Percentiles rank a stretch among this genome's conserved stretches.
Conservation (phyloP, 2,888 invertebrate genomes). For the Pimpla rufipes region DNA sequence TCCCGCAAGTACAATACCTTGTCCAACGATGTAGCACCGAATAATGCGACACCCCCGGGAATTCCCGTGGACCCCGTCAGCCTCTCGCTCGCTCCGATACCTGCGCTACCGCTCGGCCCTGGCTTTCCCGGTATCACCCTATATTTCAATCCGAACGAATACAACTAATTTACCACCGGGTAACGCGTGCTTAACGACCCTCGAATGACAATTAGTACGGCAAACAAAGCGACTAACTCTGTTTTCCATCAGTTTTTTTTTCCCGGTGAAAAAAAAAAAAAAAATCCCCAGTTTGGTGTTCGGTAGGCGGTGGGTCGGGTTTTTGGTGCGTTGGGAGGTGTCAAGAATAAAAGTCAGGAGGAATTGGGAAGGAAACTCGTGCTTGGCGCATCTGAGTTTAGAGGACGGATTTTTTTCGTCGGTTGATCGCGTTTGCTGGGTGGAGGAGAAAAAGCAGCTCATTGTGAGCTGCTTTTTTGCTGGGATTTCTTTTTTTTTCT, state of each 20-base stretch:
- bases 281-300: too few species aligned
- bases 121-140: background rate
- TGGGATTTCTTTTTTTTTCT: slow-evolving; percentile 30
- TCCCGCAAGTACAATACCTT: slow-evolving; percentile 65
- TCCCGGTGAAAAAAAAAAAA: background rate
- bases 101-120: background rate
- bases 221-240: background rate
- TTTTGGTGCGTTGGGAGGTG: too few species aligned
- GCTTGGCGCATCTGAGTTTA: background rate
- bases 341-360: too few species aligned
- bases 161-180: slow-evolving; percentile 10
- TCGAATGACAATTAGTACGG: slow-evolving; percentile 9
- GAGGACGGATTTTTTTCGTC: background rate
- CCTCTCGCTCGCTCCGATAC: background rate
- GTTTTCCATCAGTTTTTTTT: background rate
- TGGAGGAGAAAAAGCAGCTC: slow-evolving; percentile 33
- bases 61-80: slow-evolving; percentile 26
- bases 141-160: slow-evolving; percentile 1
- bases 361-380: background rate
- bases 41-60: slow-evolving; percentile 55
- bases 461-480: slow-evolving; percentile 60
- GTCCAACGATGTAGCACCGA: slow-evolving; percentile 55
- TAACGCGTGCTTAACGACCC: slow-evolving; percentile 15
- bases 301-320: too few species aligned
- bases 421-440: background rate